Conservation (phyloP, 2,888 invertebrate genomes). For the Clunio marinus region DNA sequence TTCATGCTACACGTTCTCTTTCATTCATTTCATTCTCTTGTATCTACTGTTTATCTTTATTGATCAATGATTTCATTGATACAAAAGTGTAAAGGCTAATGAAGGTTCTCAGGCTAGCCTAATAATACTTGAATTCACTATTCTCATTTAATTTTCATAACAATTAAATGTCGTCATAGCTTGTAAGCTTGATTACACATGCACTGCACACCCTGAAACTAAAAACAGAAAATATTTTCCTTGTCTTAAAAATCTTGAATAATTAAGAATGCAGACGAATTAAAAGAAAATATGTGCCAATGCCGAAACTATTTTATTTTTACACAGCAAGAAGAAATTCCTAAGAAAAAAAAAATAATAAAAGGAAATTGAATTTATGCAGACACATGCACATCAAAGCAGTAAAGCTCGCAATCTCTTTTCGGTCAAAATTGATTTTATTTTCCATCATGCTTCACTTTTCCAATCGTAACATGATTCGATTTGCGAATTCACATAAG, state of each 20-base stretch:
- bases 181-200: too few relatives aligned
- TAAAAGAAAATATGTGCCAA: conserved; percentile 25
- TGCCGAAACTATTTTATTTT: conserved; percentile 33
- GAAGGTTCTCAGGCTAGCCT: not conserved
- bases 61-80: conserved; percentile 8
- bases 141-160: too few relatives aligned
- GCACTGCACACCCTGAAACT: too few relatives aligned
- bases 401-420: not conserved
- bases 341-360: too few relatives aligned
- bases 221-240: too few relatives aligned
- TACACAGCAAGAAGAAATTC: not conserved
- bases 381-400: not conserved
- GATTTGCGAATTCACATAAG: conserved; percentile 4
- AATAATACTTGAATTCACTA: too few relatives aligned
- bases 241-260: not conserved
- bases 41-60: not conserved
- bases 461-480: not conserved
- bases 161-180: too few relatives aligned
- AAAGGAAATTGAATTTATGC: too few relatives aligned
- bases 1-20: not conserved
- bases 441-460: not conserved
- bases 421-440: conserved; percentile 15
- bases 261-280: not conserved
- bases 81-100: not conserved
- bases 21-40: not conserved